Conservation (phyloP, 2,113 vertebrate species). For the Cichladusa arquata region DNA sequence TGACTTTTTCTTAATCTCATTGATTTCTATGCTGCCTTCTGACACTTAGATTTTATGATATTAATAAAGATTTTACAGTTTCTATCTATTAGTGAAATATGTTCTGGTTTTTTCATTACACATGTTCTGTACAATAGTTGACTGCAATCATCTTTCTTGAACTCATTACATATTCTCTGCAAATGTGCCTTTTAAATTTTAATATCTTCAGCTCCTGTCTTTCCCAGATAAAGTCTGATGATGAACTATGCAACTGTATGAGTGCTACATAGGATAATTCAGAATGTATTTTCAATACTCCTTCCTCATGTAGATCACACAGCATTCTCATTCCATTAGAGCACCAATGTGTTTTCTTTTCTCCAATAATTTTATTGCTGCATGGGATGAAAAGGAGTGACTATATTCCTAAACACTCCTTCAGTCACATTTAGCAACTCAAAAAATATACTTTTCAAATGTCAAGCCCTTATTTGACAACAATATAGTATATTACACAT, state of each 20-base stretch:
- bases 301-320: background rate
- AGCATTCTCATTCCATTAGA: background rate
- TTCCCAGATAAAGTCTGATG: slow-evolving; percentile 19
- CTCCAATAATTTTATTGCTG: background rate
- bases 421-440: background rate
- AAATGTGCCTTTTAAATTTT: slow-evolving; percentile 57
- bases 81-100: slow-evolving; percentile 34
- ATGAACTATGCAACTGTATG: background rate
- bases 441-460: background rate
- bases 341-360: background rate
- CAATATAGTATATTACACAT: background rate
- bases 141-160: slow-evolving; percentile 42
- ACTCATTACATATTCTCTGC: slow-evolving; percentile 39
- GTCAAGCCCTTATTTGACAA: background rate
- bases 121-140: slow-evolving; percentile 16
- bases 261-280: background rate
- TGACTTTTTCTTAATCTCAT: slow-evolving; percentile 52
- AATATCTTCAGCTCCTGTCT: slow-evolving; percentile 36
- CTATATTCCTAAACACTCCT: background rate
- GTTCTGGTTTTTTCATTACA: slow-evolving; percentile 8
- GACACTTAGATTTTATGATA: slow-evolving; percentile 42
- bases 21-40: slow-evolving; percentile 13
- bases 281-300: background rate
- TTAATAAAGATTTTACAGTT: slow-evolving; percentile 57
- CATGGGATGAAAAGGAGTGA: background rate